Conservation (phyloP, 2,888 invertebrate genomes). For the Leistus spinibarbis region DNA sequence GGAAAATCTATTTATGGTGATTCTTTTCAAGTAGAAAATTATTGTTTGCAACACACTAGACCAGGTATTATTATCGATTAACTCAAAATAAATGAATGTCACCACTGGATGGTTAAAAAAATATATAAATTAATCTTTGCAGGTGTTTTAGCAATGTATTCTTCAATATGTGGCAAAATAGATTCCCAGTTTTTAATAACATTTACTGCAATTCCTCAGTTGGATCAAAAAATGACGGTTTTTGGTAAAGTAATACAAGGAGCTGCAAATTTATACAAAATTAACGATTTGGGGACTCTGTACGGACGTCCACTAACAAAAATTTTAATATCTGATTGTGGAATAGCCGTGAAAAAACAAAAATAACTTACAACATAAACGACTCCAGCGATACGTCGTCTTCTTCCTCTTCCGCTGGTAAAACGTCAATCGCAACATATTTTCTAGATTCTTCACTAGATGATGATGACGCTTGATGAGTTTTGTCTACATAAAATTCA, state of each 20-base stretch:
- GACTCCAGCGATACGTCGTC: constrained; percentile 11
- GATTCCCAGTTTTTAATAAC: constrained; percentile 62
- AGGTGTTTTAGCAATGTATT: constrained; percentile 58
- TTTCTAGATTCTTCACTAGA: neutral
- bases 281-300: constrained; percentile 52
- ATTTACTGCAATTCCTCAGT: constrained; percentile 54
- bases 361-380: constrained; percentile 22
- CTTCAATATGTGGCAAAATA: constrained; percentile 52
- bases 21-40: constrained; percentile 58
- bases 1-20: constrained; percentile 60
- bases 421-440: neutral
- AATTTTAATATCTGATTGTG: constrained; percentile 52
- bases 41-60: constrained; percentile 56
- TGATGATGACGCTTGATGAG: neutral
- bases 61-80: constrained; percentile 50
- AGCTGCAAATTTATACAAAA: constrained; percentile 50
- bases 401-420: neutral
- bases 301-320: constrained; percentile 52
- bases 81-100: neutral
- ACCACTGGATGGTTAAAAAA: neutral
- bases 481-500: neutral
- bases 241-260: constrained; percentile 59
- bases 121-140: constrained; percentile 38
- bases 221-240: constrained; percentile 58
- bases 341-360: constrained; percentile 28